These are phyloP conservation scores for Malacosoma neustria DNA, from an alignment of 2,888 invertebrate genomes.

Conservation along the genomic window DNA sequence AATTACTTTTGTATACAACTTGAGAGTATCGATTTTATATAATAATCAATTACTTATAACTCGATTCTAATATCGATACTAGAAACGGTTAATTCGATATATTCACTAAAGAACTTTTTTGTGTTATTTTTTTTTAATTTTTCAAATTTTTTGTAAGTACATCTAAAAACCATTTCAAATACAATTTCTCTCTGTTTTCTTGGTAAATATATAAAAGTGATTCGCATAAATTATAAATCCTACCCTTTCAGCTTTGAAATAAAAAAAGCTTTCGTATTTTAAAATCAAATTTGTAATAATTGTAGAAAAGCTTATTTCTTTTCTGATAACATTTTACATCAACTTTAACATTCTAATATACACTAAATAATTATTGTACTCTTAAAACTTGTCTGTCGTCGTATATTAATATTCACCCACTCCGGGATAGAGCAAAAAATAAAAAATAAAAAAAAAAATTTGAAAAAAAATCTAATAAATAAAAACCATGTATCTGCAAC, in stretches of 20 bases:
- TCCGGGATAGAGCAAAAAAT: constrained; percentile 54
- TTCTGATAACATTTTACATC: too few species aligned
- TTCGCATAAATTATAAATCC: constrained; percentile 29
- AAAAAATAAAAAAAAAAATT: constrained; percentile 24
- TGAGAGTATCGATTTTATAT: too few species aligned
- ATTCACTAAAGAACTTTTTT: too few species aligned
- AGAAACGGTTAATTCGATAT: too few species aligned
- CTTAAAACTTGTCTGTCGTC: constrained; percentile 47
- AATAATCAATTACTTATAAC: too few species aligned
- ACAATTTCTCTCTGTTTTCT: too few species aligned
- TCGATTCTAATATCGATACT: too few species aligned
- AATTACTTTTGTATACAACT: not conserved
- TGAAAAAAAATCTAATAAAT: constrained; percentile 19
- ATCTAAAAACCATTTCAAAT: too few species aligned
- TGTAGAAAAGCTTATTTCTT: constrained; percentile 35
- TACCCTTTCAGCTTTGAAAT: constrained; percentile 48
- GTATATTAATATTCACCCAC: constrained; percentile 49
- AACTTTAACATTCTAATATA: constrained; percentile 34
- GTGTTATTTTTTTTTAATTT: too few species aligned
- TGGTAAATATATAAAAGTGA: not conserved
- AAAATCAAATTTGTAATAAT: constrained; percentile 35
- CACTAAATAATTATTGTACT: constrained; percentile 22
- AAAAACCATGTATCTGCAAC: constrained; percentile 12
- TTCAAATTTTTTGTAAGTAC: too few species aligned
- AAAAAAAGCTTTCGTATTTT: constrained; percentile 7